Evolutionary conservation across 2,888 invertebrate species (phyloP).

Genomic region (Biston betularia): DNA sequence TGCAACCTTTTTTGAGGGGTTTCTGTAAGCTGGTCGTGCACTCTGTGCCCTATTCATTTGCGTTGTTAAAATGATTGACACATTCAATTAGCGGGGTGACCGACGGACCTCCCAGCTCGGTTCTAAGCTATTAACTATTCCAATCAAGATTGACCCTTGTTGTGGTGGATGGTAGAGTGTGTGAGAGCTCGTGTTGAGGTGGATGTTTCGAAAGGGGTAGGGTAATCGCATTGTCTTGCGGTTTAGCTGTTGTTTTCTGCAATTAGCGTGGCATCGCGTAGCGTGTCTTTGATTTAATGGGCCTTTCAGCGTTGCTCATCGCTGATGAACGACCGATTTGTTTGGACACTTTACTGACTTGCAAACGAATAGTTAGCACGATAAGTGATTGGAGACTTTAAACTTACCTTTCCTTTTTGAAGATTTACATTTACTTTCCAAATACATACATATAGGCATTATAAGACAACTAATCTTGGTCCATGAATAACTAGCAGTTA

Average conservation of each 20-base stretch:
- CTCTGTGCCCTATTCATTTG: slow-evolving; percentile 84
- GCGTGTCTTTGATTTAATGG: slow-evolving; percentile 79
- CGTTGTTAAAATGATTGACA: slow-evolving; percentile 93
- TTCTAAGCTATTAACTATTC: slow-evolving; percentile 70
- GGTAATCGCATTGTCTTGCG: slow-evolving; percentile 74
- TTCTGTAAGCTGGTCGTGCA: slow-evolving; percentile 63
- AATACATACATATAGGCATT: too few species aligned
- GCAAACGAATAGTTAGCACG: slow-evolving; percentile 1
- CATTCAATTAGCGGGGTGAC: slow-evolving; percentile 91
- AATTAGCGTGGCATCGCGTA: slow-evolving; percentile 71
- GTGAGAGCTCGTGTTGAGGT: slow-evolving; percentile 51
- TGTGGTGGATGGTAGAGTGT: slow-evolving; percentile 29
- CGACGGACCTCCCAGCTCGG: slow-evolving; percentile 85
- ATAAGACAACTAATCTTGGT: too few species aligned
- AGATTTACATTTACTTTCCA: too few species aligned
- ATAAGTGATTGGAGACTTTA: background rate
- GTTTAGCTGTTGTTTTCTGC: slow-evolving; percentile 82
- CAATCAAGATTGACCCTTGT: slow-evolving; percentile 56
- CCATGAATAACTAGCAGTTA: background rate
- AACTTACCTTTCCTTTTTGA: too few species aligned
- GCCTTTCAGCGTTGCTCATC: slow-evolving; percentile 72
- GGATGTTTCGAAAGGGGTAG: slow-evolving; percentile 60
- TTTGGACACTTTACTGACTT: slow-evolving; percentile 48
- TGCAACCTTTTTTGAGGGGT: slow-evolving; percentile 51
- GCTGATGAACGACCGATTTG: slow-evolving; percentile 50